These are phyloP conservation scores for Platysternon megacephalum DNA, from an alignment of 2,113 vertebrate genomes.

Conservation along the genomic window DNA sequence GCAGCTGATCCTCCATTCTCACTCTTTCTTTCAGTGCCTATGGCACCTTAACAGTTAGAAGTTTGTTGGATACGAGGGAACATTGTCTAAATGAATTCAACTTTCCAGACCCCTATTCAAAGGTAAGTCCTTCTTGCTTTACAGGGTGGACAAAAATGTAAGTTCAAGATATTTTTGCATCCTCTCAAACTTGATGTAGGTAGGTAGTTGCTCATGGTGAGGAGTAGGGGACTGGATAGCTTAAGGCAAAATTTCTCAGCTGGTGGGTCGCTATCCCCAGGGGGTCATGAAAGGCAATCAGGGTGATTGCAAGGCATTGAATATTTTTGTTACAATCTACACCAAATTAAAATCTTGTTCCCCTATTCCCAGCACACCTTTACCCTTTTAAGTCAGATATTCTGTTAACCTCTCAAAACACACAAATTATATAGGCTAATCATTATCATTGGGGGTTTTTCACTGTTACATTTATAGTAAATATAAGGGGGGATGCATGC, in stretches of 20 bases:
- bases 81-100: slow-evolving; percentile 98
- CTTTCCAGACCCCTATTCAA: slow-evolving; percentile 98
- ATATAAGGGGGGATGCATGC: neutral
- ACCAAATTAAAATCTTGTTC: neutral
- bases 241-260: neutral
- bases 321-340: neutral
- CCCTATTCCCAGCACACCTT: neutral
- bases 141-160: neutral
- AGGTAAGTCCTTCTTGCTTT: slow-evolving; percentile 80
- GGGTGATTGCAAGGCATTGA: neutral
- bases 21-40: slow-evolving; percentile 87
- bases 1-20: neutral
- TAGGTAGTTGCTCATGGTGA: neutral
- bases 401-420: neutral
- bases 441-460: neutral
- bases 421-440: neutral
- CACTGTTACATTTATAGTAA: neutral
- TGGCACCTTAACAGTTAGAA: slow-evolving; percentile 96
- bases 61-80: slow-evolving; percentile 96
- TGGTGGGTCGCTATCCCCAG: neutral
- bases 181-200: neutral
- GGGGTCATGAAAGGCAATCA: neutral
- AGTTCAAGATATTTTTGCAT: neutral
- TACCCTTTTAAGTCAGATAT: neutral
- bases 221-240: neutral